Evolutionary conservation across 53 echinoderm and acorn worm species (phyloP).

Genomic region (Pentamera pediparva): DNA sequence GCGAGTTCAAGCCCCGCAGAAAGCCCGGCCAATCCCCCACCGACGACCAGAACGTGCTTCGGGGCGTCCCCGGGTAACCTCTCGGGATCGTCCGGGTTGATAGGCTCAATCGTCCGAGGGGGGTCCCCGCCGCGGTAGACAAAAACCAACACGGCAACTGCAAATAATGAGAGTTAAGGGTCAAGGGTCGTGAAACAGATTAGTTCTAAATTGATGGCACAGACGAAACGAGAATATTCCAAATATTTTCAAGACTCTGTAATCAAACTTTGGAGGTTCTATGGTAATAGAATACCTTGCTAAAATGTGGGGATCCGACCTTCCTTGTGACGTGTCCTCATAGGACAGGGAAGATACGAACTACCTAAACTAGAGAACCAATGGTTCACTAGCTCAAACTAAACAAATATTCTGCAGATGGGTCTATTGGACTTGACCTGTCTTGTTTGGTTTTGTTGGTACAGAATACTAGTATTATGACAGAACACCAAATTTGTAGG

Average conservation of each 20-base stretch:
- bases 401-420: not conserved
- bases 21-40: conserved; percentile 65
- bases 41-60: conserved; percentile 45
- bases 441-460: no score
- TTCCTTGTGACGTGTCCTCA: no score
- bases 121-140: conserved; percentile 32
- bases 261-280: no score
- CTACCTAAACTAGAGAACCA: no score
- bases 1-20: conserved; percentile 67
- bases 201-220: no score
- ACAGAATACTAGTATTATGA: no score
- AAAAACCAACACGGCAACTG: conserved; percentile 12
- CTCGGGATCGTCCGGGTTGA: conserved; percentile 46
- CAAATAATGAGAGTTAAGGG: no score
- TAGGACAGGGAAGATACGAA: no score
- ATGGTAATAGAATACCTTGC: not conserved
- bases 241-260: not conserved
- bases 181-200: no score
- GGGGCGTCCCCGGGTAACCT: conserved; percentile 33
- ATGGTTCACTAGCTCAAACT: no score
- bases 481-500: no score
- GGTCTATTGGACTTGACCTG: not conserved
- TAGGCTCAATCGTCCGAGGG: conserved; percentile 36
- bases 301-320: not conserved
- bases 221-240: not conserved